Evolutionary conservation across 2,113 vertebrate genomes (phyloP).

Genomic region (Solea senegalensis): DNA sequence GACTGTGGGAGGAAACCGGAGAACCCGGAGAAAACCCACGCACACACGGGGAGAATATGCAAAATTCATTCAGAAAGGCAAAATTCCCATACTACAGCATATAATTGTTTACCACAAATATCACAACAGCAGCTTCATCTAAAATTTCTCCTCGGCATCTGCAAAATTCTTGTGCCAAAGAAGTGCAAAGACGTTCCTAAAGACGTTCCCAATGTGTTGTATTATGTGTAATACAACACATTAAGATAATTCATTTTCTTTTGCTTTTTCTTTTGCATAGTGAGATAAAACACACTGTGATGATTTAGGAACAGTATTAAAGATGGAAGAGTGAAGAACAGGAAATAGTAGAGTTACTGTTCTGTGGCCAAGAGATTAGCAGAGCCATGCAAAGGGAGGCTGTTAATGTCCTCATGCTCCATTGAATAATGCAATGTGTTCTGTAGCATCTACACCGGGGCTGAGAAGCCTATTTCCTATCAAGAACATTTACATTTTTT

Average conservation of each 20-base stretch:
- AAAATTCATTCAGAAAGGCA: too few species aligned
- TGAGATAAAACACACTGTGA: background rate
- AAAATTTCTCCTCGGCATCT: too few species aligned
- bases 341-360: conserved; percentile 4
- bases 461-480: background rate
- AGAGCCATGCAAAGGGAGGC: background rate
- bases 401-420: conserved; percentile 5
- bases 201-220: too few species aligned
- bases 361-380: conserved; percentile 19
- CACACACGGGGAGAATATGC: too few species aligned
- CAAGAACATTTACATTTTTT: background rate
- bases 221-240: background rate
- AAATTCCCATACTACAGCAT: too few species aligned
- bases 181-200: too few species aligned
- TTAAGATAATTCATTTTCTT: background rate
- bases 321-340: background rate
- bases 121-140: too few species aligned
- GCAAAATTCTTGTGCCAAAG: too few species aligned
- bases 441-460: background rate
- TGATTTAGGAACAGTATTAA: background rate
- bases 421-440: conserved; percentile 20
- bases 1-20: too few species aligned
- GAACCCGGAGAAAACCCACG: too few species aligned
- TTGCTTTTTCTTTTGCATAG: background rate
- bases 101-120: too few species aligned